These are phyloP conservation scores for Brachyptera risi DNA, from an alignment of 2,888 invertebrate genomes.

Conservation along the genomic window DNA sequence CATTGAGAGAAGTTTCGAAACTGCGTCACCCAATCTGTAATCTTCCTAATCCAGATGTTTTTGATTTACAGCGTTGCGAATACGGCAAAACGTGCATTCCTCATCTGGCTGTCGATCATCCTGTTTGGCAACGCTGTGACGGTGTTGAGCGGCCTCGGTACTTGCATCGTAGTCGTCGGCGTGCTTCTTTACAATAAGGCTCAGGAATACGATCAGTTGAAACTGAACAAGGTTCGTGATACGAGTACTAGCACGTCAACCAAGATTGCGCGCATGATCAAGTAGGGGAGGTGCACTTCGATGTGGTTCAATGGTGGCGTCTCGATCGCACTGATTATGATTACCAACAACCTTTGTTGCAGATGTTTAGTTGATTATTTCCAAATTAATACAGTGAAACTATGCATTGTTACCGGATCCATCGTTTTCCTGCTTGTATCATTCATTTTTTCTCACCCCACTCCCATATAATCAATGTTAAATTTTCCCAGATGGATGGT, in stretches of 20 bases:
- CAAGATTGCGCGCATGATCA: constrained; percentile 10
- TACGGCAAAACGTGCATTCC: constrained; percentile 71
- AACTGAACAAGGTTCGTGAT: constrained; percentile 29
- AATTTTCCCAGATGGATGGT: too few species aligned
- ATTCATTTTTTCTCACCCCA: too few species aligned
- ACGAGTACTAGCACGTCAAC: background rate
- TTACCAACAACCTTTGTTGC: background rate
- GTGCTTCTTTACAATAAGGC: constrained; percentile 72
- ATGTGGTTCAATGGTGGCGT: too few species aligned
- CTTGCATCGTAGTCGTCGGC: constrained; percentile 64
- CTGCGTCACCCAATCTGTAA: too few species aligned
- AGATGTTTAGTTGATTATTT: too few species aligned
- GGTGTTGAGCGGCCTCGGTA: constrained; percentile 66
- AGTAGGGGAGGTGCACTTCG: too few species aligned
- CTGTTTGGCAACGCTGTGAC: constrained; percentile 73
- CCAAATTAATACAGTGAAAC: too few species aligned
- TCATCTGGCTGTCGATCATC: constrained; percentile 72
- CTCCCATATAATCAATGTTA: too few species aligned
- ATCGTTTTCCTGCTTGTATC: too few species aligned
- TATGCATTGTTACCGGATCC: too few species aligned
- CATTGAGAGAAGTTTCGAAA: too few species aligned
- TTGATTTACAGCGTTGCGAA: constrained; percentile 64
- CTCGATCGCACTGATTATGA: background rate
- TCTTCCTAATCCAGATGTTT: too few species aligned
- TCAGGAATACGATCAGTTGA: constrained; percentile 51